A percentile compares a stretch with the other conserved stretches of the same genome.
Conservation (phyloP, 2,797 vertebrate species). For the Enteromius trimaculatus region DNA sequence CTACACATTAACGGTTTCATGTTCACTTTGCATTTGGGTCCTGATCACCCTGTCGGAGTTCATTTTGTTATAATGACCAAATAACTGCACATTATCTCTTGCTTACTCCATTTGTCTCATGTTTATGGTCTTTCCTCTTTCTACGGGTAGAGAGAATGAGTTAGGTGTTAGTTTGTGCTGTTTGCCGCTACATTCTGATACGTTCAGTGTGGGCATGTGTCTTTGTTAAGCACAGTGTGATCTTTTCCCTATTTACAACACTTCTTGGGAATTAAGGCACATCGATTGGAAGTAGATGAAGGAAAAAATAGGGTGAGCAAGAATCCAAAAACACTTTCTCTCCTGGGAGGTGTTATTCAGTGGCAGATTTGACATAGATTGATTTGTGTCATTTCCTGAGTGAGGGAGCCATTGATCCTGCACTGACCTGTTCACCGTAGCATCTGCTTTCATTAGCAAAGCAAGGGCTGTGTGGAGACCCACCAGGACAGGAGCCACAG, state of each 20-base stretch:
- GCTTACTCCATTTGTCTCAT: neutral
- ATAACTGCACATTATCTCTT: neutral
- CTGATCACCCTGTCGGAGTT: neutral
- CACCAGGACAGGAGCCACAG: slow-evolving; percentile 25
- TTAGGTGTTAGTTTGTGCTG: neutral
- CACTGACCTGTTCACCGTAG: slow-evolving; percentile 46
- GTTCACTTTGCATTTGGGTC: neutral
- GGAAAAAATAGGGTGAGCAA: neutral
- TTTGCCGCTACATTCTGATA: neutral
- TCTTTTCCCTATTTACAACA: neutral
- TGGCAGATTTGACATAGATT: slow-evolving; percentile 34
- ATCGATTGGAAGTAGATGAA: neutral
- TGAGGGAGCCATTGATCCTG: slow-evolving; percentile 45
- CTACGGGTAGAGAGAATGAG: neutral
- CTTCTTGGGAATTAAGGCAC: neutral
- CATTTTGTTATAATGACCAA: neutral
- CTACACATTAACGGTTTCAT: slow-evolving; percentile 1
- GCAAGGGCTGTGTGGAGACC: slow-evolving; percentile 42
- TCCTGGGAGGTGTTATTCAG: slow-evolving; percentile 27
- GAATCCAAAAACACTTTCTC: slow-evolving; percentile 21
- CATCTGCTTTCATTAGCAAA: slow-evolving; percentile 52
- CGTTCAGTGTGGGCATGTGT: neutral
- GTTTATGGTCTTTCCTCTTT: neutral
- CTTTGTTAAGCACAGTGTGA: neutral
- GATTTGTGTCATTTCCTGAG: slow-evolving; percentile 49